Conservation (phyloP, 2,113 vertebrate genomes). For the Labeo rohita region DNA sequence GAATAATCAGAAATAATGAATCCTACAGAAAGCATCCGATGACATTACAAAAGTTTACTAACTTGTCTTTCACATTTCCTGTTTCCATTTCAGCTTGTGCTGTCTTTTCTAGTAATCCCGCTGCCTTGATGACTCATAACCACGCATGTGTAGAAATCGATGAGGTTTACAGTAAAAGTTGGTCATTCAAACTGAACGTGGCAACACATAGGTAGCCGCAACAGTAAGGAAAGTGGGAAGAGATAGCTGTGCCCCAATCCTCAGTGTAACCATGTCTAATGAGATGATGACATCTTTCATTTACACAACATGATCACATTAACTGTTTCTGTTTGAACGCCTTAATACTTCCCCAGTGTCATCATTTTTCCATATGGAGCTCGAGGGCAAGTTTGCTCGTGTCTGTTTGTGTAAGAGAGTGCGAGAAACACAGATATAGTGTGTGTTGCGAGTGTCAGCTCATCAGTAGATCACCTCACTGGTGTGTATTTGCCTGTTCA, state of each 20-base stretch:
- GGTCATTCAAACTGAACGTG: not conserved
- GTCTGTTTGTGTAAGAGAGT: not conserved
- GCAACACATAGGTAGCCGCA: not conserved
- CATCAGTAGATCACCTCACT: slow-evolving; percentile 26
- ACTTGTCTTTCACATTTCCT: not conserved
- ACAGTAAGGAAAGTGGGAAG: not conserved
- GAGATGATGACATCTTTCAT: not conserved
- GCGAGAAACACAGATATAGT: not conserved
- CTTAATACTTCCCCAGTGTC: slow-evolving; percentile 5
- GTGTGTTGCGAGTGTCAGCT: slow-evolving; percentile 23
- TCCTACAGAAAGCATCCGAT: not conserved
- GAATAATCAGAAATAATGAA: not conserved
- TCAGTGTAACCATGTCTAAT: not conserved
- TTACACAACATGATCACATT: not conserved
- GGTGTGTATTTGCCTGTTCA: slow-evolving; percentile 47
- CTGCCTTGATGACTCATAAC: not conserved
- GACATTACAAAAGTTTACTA: not conserved
- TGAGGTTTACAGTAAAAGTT: not conserved
- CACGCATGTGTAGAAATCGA: not conserved
- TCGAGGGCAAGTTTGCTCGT: not conserved
- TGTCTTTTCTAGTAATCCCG: not conserved
- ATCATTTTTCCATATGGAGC: not conserved
- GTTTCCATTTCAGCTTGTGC: not conserved
- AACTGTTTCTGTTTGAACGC: not conserved
- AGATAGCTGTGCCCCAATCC: not conserved